Base-by-base conservation (phyloP, 2,797 vertebrate species). In the Rhinella marina region DNA sequence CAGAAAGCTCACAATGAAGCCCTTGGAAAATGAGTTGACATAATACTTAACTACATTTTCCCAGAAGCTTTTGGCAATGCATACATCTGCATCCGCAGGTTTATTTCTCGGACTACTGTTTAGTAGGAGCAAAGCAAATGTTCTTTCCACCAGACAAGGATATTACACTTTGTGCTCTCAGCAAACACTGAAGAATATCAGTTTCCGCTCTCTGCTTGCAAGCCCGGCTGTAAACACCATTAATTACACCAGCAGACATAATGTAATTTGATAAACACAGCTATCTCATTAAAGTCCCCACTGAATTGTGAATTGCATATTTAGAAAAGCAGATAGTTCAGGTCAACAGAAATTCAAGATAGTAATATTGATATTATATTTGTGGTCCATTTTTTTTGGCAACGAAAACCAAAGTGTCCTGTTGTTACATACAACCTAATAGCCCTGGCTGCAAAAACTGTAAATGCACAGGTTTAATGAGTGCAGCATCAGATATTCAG, bases 251-350 rank as follows among this genome's bases (percentile, higher is more conserved):
- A 48, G 50, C 76, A 86, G 85, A 86, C 85, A 61, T 75, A 80
- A 79, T 68, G 85, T 80, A 80, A 80, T 80, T 57, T 80, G 77
- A 86, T 86, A 80, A 86, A 86, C 85, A 59, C 62, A 68, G 85
- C 85, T 80, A 86, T 79, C 85, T 80, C 75, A 86, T 80, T 86
- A 80, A 79, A 68, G 62, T 86, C 85, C 77, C 77, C 3, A 61
- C 25, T 68, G 61, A 79, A 86, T 85, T 32, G 61, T 32, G 76
- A 80, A 79, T 57, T 23, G 76, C 62, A 86, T 68, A 80, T 79
- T 86, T 86, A 86, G 50, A 79, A 86, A 80, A 56, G 56, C 54
- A 50, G 57, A 85, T 62, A 11, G 56, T 76, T 76, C 54, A 84
- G 56, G 32, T 76, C 32, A 84, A 84, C 54, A 77, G 41, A 64